Conservation (phyloP, 2,113 vertebrate species). For the Columba janthina region DNA sequence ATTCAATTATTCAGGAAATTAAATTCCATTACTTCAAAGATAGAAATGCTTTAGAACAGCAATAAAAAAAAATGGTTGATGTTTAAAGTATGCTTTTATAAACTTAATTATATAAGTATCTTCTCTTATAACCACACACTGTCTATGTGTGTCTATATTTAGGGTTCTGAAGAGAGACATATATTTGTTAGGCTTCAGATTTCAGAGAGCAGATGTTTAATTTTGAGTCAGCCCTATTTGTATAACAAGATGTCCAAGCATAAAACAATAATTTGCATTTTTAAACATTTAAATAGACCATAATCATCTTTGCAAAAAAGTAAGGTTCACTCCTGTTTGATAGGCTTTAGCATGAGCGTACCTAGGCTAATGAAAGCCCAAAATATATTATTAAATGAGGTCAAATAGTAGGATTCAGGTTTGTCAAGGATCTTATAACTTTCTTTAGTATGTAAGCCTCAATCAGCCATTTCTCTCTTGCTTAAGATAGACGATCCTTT, state of each 20-base stretch:
- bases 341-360: background rate
- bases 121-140: background rate
- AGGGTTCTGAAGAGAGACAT: background rate
- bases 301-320: background rate
- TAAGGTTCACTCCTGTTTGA: background rate
- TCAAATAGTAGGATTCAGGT: background rate
- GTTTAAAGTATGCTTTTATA: background rate
- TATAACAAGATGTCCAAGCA: background rate
- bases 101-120: background rate
- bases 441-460: background rate
- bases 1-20: background rate
- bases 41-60: background rate
- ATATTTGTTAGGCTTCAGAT: background rate
- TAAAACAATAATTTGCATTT: background rate
- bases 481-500: background rate
- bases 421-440: background rate
- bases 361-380: conserved; percentile 2
- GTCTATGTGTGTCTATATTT: background rate
- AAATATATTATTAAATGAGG: background rate
- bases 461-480: background rate
- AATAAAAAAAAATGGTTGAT: background rate
- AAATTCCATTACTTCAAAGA: background rate
- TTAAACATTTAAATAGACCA: background rate
- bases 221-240: background rate
- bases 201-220: background rate